Percentiles rank a stretch among this genome's conserved stretches.
Conservation (phyloP, 2,113 vertebrate species). For the Melospiza melodia region DNA sequence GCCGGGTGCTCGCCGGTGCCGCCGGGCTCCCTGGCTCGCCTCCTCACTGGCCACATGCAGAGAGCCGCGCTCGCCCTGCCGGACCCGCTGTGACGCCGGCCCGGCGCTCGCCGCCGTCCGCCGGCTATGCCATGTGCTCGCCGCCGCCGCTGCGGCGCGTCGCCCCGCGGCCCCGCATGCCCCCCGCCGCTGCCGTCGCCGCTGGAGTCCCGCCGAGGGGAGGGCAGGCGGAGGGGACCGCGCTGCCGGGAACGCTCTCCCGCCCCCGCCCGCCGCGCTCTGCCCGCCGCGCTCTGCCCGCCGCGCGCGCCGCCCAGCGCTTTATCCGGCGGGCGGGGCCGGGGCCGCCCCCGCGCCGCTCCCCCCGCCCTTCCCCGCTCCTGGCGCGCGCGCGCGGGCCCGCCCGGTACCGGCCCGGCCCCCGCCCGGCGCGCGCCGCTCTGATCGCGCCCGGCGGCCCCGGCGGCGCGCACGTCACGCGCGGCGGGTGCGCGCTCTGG, state of each 20-base stretch:
- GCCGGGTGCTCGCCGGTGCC: slow-evolving; percentile 10
- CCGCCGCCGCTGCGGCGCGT: background rate
- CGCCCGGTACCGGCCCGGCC: no score
- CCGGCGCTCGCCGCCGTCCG: background rate
- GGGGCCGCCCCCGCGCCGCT: background rate
- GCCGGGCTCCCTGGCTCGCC: slow-evolving; percentile 29
- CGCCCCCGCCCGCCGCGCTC: background rate
- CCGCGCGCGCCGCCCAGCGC: background rate
- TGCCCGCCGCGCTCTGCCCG: background rate
- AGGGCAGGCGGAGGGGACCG: background rate
- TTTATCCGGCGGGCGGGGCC: no score
- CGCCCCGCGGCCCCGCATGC: background rate
- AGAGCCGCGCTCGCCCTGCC: background rate
- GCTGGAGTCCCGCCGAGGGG: background rate
- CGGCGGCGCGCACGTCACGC: background rate
- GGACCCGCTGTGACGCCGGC: background rate
- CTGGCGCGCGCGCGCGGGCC: no score
- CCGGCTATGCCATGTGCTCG: background rate
- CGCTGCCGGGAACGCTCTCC: rapidly evolving
- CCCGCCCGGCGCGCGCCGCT: background rate
- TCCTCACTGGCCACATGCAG: slow-evolving; percentile 52
- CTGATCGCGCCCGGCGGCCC: background rate
- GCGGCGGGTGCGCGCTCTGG: background rate
- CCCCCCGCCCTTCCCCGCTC: no score
- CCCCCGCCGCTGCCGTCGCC: background rate